phyloP scores from a whole-genome alignment of 37 sponge, comb jelly and placozoan species.

The Ianthella basta region DNA sequence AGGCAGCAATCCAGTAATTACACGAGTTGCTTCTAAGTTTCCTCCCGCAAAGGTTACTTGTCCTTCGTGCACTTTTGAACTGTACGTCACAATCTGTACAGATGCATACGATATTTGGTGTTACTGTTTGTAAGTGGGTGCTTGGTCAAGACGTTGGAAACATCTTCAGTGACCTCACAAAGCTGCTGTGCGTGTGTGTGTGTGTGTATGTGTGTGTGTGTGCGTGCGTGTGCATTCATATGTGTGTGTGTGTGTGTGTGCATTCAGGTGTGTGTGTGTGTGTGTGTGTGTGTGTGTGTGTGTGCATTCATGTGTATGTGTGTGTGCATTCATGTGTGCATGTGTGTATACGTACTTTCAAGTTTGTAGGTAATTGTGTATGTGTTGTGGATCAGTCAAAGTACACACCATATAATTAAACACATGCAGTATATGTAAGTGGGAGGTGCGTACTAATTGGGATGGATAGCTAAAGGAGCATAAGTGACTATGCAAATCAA shows the following conservation, averaged over 20 bases:
- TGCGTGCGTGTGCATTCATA: background rate
- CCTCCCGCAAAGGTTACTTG: too few species aligned
- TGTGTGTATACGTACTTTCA: background rate
- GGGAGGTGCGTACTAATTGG: too few species aligned
- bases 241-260: conserved; percentile 23
- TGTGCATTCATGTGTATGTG: background rate
- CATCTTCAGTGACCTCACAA: too few species aligned
- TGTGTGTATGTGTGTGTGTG: conserved; percentile 1
- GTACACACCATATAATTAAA: too few species aligned
- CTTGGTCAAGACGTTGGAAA: background rate
- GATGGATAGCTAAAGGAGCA: too few species aligned
- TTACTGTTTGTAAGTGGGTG: conserved; percentile 2
- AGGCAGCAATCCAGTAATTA: too few species aligned
- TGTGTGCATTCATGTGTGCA: background rate
- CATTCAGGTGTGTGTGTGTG: conserved; percentile 8
- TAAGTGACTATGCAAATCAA: too few species aligned
- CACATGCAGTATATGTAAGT: too few species aligned
- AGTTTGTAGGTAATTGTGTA: background rate
- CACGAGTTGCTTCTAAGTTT: too few species aligned
- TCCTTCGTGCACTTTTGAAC: too few species aligned
- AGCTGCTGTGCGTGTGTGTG: background rate
- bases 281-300: conserved; percentile 26
- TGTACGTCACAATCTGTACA: too few species aligned
- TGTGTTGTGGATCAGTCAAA: too few species aligned
- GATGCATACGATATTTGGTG: background rate